These are phyloP conservation scores for Pristiophorus japonicus DNA, from an alignment of 2,113 vertebrate genomes.

Conservation along the genomic window DNA sequence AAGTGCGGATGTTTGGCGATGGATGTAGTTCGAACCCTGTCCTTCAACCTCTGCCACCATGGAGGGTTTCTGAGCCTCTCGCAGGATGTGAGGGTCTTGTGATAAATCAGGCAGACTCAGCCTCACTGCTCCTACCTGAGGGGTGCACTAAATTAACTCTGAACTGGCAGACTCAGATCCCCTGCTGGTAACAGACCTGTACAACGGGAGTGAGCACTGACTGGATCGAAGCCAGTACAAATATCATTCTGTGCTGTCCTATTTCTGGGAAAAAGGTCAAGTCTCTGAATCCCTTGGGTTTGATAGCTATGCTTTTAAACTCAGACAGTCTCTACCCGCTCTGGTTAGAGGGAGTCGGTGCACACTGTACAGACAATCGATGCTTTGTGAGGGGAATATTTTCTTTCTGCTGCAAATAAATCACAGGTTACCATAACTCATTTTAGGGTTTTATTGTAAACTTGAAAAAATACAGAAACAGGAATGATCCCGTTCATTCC, in stretches of 20 bases:
- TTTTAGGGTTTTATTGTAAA: conserved; percentile 35
- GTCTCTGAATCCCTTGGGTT: neutral
- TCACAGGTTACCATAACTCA: neutral
- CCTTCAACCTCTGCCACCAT: neutral
- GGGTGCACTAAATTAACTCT: too few species aligned
- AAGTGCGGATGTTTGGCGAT: neutral
- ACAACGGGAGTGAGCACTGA: too few species aligned
- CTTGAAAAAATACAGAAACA: neutral
- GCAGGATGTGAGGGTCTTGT: neutral
- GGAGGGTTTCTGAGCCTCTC: neutral
- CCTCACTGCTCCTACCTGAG: neutral
- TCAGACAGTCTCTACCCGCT: neutral
- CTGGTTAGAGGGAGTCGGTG: neutral
- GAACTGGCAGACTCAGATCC: too few species aligned
- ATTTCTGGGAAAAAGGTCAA: neutral
- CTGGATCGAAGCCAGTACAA: too few species aligned
- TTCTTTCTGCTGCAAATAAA: neutral
- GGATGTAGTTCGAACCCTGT: neutral
- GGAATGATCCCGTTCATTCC: neutral
- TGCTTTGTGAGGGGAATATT: neutral
- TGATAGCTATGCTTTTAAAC: neutral
- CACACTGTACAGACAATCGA: neutral
- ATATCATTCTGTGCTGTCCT: neutral
- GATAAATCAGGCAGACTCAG: neutral
- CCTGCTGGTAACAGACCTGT: too few species aligned